Conservation (phyloP, 2,888 invertebrate genomes). For the Drosophila ustulata region DNA sequence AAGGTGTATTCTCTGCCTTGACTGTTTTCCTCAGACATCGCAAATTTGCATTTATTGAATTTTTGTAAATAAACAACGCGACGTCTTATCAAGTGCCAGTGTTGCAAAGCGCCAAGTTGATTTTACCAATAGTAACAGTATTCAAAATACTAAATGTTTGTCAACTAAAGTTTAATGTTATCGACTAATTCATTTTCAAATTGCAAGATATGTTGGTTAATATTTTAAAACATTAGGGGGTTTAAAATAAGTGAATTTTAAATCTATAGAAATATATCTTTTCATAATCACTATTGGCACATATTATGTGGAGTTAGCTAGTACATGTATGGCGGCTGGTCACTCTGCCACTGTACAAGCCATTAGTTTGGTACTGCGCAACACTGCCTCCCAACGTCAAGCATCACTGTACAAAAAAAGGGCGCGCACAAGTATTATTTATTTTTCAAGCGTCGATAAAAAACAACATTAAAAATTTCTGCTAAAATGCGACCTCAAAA, state of each 20-base stretch:
- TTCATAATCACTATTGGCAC: too few species aligned
- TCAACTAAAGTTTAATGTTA: not conserved
- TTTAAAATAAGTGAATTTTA: too few species aligned
- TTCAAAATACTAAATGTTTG: not conserved
- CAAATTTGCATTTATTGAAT: not conserved
- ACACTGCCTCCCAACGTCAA: not conserved
- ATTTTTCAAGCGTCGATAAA: not conserved
- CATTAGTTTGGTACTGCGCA: not conserved
- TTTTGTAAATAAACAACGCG: slow-evolving; percentile 5
- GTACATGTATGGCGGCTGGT: not conserved
- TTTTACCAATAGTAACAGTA: not conserved
- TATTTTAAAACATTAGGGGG: too few species aligned
- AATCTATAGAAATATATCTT: too few species aligned
- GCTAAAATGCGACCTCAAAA: slow-evolving; percentile 30
- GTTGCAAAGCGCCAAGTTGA: not conserved
- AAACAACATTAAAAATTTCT: not conserved
- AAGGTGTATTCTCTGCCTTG: slow-evolving; percentile 90
- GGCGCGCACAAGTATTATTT: slow-evolving; percentile 9
- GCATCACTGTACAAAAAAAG: slow-evolving; percentile 16
- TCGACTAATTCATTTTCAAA: not conserved
- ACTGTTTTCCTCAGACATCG: slow-evolving; percentile 71
- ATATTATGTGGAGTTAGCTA: too few species aligned
- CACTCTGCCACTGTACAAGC: not conserved
- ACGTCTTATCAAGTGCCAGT: not conserved
- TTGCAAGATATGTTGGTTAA: not conserved